Evolutionary conservation across 2,888 invertebrate species (phyloP).

Genomic region (Tetragnatha montana): DNA sequence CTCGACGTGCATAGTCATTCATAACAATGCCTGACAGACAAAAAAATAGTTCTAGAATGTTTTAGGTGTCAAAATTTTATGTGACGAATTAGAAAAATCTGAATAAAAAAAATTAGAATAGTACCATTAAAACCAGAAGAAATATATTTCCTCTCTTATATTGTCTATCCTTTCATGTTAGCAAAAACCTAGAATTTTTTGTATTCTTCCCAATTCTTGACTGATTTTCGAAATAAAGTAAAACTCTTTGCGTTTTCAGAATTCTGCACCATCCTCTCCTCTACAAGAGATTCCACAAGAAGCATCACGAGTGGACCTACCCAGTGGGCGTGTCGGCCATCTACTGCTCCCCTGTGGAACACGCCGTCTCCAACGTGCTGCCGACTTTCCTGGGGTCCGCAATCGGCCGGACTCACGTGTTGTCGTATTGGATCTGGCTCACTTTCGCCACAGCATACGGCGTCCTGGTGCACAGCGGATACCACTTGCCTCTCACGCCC

Average conservation of each 20-base stretch:
- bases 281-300: constrained; percentile 88
- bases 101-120: too few species aligned
- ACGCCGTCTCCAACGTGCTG: constrained; percentile 85
- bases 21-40: too few species aligned
- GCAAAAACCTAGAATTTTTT: too few species aligned
- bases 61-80: too few species aligned
- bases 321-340: constrained; percentile 89
- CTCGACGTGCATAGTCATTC: too few species aligned
- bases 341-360: constrained; percentile 86
- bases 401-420: constrained; percentile 74
- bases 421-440: constrained; percentile 83
- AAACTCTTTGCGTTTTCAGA: constrained; percentile 76
- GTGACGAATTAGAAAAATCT: too few species aligned
- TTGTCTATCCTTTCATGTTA: too few species aligned
- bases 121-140: too few species aligned
- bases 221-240: background rate
- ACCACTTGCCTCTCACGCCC: constrained; percentile 89
- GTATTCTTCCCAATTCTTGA: background rate
- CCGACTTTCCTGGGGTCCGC: constrained; percentile 82
- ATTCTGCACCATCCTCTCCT: constrained; percentile 84
- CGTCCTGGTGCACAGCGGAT: constrained; percentile 89
- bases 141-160: too few species aligned
- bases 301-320: constrained; percentile 91
- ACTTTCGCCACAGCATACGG: constrained; percentile 85
- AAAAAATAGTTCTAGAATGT: too few species aligned